Conservation (phyloP, 2,113 vertebrate genomes). For the Ophiodon elongatus region DNA sequence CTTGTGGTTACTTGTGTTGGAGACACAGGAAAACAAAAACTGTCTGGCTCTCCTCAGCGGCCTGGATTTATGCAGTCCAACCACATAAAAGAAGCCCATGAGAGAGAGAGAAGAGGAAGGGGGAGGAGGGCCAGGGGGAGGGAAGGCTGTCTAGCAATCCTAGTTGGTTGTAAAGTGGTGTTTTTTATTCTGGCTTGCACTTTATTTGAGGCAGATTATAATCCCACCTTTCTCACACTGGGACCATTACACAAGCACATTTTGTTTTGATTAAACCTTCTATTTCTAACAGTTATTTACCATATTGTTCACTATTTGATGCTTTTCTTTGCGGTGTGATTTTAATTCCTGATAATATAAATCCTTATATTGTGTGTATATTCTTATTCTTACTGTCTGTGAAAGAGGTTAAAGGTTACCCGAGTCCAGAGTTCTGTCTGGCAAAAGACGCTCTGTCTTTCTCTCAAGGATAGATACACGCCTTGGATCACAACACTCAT, state of each 20-base stretch:
- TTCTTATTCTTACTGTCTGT: too few species aligned
- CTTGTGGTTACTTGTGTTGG: background rate
- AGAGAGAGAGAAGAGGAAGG: background rate
- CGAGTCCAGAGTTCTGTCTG: too few species aligned
- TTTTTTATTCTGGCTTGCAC: background rate
- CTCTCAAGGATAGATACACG: too few species aligned
- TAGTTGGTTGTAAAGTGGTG: constrained; percentile 11
- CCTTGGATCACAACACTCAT: too few species aligned
- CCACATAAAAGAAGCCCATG: constrained; percentile 7
- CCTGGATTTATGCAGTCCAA: constrained; percentile 2
- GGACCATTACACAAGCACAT: background rate
- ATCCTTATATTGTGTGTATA: too few species aligned
- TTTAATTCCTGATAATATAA: too few species aligned
- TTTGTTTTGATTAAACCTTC: background rate
- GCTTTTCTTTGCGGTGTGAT: background rate
- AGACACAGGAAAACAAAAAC: background rate
- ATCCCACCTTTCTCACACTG: background rate
- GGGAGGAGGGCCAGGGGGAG: background rate
- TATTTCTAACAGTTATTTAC: background rate
- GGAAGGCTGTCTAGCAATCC: background rate
- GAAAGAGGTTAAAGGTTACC: too few species aligned
- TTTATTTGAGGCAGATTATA: background rate
- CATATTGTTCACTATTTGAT: background rate
- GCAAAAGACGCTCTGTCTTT: too few species aligned
- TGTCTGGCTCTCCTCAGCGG: background rate